Base-by-base conservation (phyloP, 2,888 invertebrate species). In the Dorcus parallelipipedus region DNA sequence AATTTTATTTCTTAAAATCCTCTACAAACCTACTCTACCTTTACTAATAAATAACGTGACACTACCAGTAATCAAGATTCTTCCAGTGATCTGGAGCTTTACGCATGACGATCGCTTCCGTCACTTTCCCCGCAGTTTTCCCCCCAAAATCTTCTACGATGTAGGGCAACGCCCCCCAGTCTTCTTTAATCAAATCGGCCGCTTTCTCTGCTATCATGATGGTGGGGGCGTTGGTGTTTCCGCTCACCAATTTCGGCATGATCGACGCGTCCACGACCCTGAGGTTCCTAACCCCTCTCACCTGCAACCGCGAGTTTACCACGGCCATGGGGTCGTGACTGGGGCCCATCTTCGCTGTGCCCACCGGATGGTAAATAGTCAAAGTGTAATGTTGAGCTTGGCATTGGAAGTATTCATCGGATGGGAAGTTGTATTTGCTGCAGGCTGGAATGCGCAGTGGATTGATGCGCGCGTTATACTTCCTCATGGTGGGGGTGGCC, bases 131-230 rank as follows among this genome's bases (percentile, higher is more conserved):
- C 20, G 38, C 39, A 6, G 9, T 26, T 23, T 10, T 55, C 17
- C 5, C 10, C 49, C 23, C 39, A 40, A 47, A 42, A 14, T 51
- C 38, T n/a, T 7, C 38, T 7, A 50, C 14, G 7, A 52, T 2
- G 43, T 20, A 9, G 3, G 9, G 42, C 17, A n/a, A 39, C 26
- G 41, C 38, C 9, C 54, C 52, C 91, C 91, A 93, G 76, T 93
- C 92, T 74, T 92, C 88, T 74, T 93, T 93, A 62, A 95, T 91
- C 85, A 95, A 86, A 72, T 95, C 94, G 5, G 93, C 87, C 0
- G 87, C 93, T 75, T 94, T 94, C 71, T 95, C 94, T 0, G 89
- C 95, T 52, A 95, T 93, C 92, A 94, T 94, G 42, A 95, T 92
- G 2, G 88, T 86, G 0, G 93, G 93, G 1, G 93, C 94, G 74